Conservation (phyloP, 2,888 invertebrate species). For the Parnassius smintheus region DNA sequence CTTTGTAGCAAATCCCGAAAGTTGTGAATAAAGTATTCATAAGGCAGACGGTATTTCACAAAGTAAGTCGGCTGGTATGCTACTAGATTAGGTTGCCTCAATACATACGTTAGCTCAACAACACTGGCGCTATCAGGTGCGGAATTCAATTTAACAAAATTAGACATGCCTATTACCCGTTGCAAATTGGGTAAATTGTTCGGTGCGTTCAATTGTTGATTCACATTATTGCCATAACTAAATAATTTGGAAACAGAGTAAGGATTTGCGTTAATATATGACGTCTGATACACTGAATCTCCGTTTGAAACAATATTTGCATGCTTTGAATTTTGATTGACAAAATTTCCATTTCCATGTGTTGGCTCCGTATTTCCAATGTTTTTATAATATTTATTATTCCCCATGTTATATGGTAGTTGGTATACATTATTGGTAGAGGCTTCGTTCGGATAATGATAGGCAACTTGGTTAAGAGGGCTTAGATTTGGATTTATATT, state of each 20-base stretch:
- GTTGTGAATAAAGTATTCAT: slow-evolving; percentile 43
- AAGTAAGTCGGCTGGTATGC: slow-evolving; percentile 53
- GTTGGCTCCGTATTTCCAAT: slow-evolving; percentile 3
- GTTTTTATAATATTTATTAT: not conserved
- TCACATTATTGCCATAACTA: slow-evolving; percentile 23
- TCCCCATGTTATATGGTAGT: not conserved
- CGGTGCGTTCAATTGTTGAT: slow-evolving; percentile 13
- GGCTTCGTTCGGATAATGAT: not conserved
- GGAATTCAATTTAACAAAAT: slow-evolving; percentile 45
- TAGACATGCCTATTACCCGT: slow-evolving; percentile 39
- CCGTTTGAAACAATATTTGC: slow-evolving; percentile 16
- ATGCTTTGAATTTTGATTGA: slow-evolving; percentile 16
- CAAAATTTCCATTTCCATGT: not conserved
- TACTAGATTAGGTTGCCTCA: slow-evolving; percentile 48
- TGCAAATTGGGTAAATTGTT: slow-evolving; percentile 36
- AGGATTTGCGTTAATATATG: slow-evolving; percentile 10
- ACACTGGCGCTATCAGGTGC: slow-evolving; percentile 38
- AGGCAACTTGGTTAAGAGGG: not conserved
- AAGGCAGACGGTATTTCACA: slow-evolving; percentile 60
- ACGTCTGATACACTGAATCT: not conserved
- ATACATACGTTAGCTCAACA: slow-evolving; percentile 58
- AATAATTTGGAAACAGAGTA: slow-evolving; percentile 18
- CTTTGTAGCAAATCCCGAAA: slow-evolving; percentile 38
- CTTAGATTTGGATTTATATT: slow-evolving; percentile 6
- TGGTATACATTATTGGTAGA: not conserved